phyloP scores from a whole-genome alignment of 2,113 vertebrate species.

The Charina bottae region DNA sequence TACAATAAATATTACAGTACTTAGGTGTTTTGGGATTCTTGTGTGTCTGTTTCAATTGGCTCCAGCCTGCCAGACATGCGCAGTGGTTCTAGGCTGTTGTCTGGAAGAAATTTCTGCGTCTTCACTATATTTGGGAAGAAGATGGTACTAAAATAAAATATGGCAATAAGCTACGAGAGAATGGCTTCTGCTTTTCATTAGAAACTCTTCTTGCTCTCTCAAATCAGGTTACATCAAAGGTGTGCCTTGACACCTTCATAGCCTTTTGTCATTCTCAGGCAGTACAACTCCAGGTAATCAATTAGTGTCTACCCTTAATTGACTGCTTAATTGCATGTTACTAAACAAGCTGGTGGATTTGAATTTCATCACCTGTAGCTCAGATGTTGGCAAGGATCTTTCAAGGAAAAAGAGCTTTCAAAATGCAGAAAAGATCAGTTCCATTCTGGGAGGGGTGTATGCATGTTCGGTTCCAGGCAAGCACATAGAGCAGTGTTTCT shows the following conservation, averaged over 20 bases:
- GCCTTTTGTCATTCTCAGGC: constrained; percentile 26
- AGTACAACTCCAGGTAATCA: constrained; percentile 42
- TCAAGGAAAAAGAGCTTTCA: not conserved
- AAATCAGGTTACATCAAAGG: constrained; percentile 22
- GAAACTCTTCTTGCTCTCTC: not conserved
- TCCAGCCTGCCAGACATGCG: not conserved
- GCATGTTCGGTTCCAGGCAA: not conserved
- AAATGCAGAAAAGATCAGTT: constrained; percentile 17
- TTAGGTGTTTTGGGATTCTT: too few relatives aligned
- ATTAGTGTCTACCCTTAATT: constrained; percentile 54
- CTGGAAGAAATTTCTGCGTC: not conserved
- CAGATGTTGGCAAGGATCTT: not conserved
- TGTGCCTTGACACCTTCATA: constrained; percentile 23
- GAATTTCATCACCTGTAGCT: constrained; percentile 16
- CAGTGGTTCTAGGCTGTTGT: not conserved
- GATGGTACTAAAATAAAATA: not conserved
- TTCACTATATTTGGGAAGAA: not conserved
- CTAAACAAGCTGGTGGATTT: constrained; percentile 6
- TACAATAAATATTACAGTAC: not conserved
- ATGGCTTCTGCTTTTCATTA: not conserved
- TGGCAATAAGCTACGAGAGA: not conserved
- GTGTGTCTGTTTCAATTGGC: not conserved
- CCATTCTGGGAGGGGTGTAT: not conserved
- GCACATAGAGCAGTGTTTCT: too few relatives aligned
- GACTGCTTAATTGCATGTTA: constrained; percentile 35